phyloP scores from a whole-genome alignment of 2,113 vertebrate species.

The Xiphias gladius region DNA sequence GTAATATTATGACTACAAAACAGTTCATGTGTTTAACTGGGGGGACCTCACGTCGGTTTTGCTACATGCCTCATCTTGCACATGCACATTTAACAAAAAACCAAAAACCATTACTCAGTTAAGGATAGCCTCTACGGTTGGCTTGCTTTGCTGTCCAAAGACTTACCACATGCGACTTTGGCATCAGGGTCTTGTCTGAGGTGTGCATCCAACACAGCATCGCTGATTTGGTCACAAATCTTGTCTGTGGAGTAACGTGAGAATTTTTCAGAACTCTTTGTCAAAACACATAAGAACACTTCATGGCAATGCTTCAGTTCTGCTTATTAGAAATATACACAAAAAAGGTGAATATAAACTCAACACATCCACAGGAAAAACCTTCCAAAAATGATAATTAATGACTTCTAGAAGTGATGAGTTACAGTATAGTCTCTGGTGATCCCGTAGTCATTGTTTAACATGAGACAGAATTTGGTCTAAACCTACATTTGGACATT shows the following conservation, averaged over 20 bases:
- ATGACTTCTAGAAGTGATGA: background rate
- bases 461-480: background rate
- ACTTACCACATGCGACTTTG: slow-evolving; percentile 86
- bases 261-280: background rate
- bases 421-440: background rate
- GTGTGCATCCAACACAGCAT: slow-evolving; percentile 84
- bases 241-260: slow-evolving; percentile 74
- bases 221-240: slow-evolving; percentile 86
- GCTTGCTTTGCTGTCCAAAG: background rate
- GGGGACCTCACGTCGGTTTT: background rate
- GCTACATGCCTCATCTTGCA: background rate
- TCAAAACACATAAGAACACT: background rate
- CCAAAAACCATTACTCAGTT: background rate
- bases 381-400: background rate
- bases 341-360: background rate
- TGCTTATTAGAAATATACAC: background rate
- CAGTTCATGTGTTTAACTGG: no score
- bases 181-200: slow-evolving; percentile 84
- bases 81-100: background rate
- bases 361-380: background rate
- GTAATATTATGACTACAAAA: no score
- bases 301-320: background rate
- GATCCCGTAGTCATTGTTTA: no score
- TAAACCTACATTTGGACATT: background rate
- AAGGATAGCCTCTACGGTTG: background rate